Evolutionary conservation across 2,797 vertebrate genomes (phyloP).

Genomic region (Novumbra hubbsi): DNA sequence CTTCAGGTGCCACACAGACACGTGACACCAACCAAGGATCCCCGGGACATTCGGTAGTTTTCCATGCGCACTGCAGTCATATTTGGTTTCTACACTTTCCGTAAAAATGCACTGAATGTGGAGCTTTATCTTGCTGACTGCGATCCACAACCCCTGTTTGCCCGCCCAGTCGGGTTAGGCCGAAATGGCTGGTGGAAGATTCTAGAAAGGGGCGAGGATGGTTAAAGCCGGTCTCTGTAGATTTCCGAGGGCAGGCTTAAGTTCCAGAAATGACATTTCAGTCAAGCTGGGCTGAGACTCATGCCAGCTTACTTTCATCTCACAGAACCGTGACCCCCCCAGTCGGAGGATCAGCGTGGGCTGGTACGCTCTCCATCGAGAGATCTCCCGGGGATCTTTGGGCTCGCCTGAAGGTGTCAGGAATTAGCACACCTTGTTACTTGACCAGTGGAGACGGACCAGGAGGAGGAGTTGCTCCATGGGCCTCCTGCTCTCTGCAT

Average conservation of each 20-base stretch:
- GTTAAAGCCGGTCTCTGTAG: no score
- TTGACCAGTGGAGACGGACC: slow-evolving; percentile 21
- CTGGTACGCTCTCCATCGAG: not conserved
- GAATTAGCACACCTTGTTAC: slow-evolving; percentile 34
- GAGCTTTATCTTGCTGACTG: no score
- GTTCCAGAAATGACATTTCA: no score
- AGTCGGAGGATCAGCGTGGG: not conserved
- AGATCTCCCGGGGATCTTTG: slow-evolving; percentile 14
- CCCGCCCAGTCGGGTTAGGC: not conserved
- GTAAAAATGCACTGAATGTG: no score
- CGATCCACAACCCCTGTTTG: no score
- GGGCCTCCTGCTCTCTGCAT: not conserved
- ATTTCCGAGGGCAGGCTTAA: no score
- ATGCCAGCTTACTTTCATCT: no score
- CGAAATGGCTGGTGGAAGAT: not conserved
- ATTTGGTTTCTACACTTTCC: no score
- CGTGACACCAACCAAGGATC: not conserved
- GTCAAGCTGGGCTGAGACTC: no score
- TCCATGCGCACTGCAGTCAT: not conserved
- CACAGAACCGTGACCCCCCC: not conserved
- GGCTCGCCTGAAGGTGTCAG: slow-evolving; percentile 30
- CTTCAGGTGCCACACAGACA: not conserved
- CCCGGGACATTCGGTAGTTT: not conserved
- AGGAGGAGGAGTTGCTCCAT: slow-evolving; percentile 11
- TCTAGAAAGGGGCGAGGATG: not conserved